Conservation (phyloP, 2,888 invertebrate genomes). For the Itoplectis maculator region DNA sequence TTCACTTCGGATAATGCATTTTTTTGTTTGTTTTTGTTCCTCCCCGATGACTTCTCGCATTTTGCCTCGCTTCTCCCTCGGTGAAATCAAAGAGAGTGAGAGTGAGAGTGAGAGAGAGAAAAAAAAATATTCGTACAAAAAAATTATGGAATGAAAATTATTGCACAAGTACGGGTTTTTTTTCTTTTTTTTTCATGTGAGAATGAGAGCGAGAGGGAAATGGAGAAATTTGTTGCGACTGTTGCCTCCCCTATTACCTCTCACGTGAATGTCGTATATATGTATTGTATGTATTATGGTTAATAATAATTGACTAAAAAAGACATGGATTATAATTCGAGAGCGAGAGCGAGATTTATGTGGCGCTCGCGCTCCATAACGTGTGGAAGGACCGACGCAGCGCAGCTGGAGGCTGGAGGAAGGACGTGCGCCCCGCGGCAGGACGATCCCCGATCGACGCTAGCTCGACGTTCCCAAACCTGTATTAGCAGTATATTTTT, state of each 20-base stretch:
- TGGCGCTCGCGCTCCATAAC: conserved; percentile 63
- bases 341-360: conserved; percentile 51
- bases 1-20: conserved; percentile 21
- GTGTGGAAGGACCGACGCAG: conserved; percentile 71
- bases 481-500: conserved; percentile 66
- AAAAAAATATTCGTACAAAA: conserved; percentile 20
- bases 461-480: conserved; percentile 73
- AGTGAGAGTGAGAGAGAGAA: background rate
- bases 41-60: conserved; percentile 1
- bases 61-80: conserved; percentile 12
- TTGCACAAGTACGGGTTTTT: conserved; percentile 22
- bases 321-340: conserved; percentile 52
- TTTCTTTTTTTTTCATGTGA: no score
- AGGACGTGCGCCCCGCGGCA: conserved; percentile 68
- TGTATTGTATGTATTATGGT: conserved; percentile 18
- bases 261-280: conserved; percentile 37
- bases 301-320: conserved; percentile 51
- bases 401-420: conserved; percentile 77
- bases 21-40: conserved; percentile 2
- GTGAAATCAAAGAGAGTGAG: background rate
- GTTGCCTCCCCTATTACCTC: conserved; percentile 11
- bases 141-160: background rate
- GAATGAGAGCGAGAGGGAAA: background rate
- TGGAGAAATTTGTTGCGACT: background rate
- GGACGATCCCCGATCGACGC: conserved; percentile 75